phyloP scores from a whole-genome alignment of 2,113 vertebrate genomes.

The Silurus meridionalis region DNA sequence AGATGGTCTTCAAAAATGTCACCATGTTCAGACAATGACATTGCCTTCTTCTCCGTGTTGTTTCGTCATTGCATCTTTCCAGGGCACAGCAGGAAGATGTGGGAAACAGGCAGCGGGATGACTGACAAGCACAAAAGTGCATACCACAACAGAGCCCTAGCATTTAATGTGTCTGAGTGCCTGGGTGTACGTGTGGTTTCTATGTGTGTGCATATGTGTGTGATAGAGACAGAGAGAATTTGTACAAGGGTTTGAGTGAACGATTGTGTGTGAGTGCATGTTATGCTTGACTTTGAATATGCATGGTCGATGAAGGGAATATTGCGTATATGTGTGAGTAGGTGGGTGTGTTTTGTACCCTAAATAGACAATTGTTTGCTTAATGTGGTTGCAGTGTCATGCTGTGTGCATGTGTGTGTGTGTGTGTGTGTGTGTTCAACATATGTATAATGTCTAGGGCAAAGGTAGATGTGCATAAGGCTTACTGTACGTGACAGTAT shows the following conservation, averaged over 20 bases:
- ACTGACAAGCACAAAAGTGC: constrained; percentile 59
- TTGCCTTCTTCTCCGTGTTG: background rate
- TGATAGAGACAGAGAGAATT: background rate
- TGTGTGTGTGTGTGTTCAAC: background rate
- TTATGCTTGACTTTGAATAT: constrained; percentile 38
- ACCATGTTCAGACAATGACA: background rate
- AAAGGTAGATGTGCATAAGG: background rate
- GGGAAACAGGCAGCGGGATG: constrained; percentile 51
- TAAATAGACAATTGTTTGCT: background rate
- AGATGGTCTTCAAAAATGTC: background rate
- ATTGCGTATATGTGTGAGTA: constrained; percentile 22
- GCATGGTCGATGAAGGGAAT: constrained; percentile 22
- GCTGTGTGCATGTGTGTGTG: background rate
- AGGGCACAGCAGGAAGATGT: constrained; percentile 36
- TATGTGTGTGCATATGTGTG: background rate
- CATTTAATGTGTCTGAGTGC: constrained; percentile 28
- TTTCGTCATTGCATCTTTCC: constrained; percentile 20
- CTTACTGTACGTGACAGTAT: background rate
- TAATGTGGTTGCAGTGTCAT: background rate
- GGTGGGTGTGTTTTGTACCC: constrained; percentile 19
- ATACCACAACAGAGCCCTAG: constrained; percentile 52
- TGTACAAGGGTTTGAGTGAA: background rate
- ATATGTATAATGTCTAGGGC: background rate
- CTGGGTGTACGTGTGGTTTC: constrained; percentile 25
- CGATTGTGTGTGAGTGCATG: background rate